Conservation (phyloP, 2,888 invertebrate species). For the Galerucella nymphaeae region DNA sequence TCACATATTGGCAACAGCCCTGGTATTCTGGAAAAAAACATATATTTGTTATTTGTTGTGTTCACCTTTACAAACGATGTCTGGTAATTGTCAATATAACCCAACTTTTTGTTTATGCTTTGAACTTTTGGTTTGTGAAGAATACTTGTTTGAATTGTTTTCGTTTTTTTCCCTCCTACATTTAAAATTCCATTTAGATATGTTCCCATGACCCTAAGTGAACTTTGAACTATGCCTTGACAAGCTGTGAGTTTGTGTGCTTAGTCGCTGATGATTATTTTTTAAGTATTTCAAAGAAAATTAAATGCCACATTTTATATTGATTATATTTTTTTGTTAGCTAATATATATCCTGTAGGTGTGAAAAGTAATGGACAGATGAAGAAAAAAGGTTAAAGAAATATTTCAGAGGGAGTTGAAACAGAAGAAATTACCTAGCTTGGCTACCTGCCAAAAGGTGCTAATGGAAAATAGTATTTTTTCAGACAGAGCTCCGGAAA, state of each 20-base stretch:
- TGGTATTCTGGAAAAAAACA: constrained; percentile 1
- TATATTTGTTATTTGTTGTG: background rate
- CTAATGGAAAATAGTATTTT: constrained; percentile 17
- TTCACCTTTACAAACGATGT: background rate
- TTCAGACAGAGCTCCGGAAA: constrained; percentile 16
- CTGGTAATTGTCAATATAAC: background rate
- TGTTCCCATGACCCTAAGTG: background rate
- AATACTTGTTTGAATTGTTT: background rate
- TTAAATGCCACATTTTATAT: background rate
- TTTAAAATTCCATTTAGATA: background rate
- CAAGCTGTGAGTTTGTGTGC: background rate
- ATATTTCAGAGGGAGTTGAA: constrained; percentile 16
- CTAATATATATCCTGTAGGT: constrained; percentile 12
- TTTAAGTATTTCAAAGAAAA: too few species aligned
- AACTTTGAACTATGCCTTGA: background rate
- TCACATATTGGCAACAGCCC: constrained; percentile 15
- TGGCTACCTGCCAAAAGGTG: constrained; percentile 11
- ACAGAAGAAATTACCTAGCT: constrained; percentile 15
- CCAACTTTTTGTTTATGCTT: background rate
- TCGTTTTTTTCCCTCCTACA: background rate
- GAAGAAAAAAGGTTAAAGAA: constrained; percentile 13
- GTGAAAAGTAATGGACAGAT: constrained; percentile 18
- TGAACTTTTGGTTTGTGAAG: background rate
- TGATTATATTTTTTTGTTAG: background rate
- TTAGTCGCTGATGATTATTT: too few species aligned